Evolutionary conservation across 2,888 invertebrate species (phyloP), one percentile per base, ranked within the genome.

Genomic region (Physocephala rufipes): DNA sequence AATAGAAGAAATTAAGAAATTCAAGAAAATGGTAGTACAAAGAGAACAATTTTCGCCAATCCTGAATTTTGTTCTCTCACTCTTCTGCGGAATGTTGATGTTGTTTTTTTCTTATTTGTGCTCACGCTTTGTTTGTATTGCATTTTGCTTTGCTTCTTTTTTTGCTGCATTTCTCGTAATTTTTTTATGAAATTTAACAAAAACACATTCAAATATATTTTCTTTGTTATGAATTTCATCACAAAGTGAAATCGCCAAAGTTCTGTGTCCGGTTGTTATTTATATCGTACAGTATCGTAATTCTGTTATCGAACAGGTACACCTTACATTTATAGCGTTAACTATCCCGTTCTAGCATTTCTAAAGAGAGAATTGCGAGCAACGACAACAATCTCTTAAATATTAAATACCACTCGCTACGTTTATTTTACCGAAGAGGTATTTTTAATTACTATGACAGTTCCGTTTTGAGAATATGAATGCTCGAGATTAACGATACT

Each of bases 201-300:
- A 43, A 13, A 19, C n/a, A 1, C 1, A 61, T n/a, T 62, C n/a
- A 21, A n/a, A 62, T 15, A 43, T 43, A 62, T 36, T 43, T n/a
- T 43, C 30, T n/a, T 36, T 30, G 19, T 21, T n/a, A 43, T 19
- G 62, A 62, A 62, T 62, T 62, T 62, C 62, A 62, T 21, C 62
- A 62, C 19, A 43, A 15, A 16, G 43, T 21, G 62, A 15, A 62
- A 62, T 19, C 15, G 62, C 21, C 62, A 62, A 62, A 21, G 30
- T 9, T 36, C 36, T 36, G n/a, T n/a, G 36, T 4, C 36, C 9
- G 55, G 28, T 12, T 55, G 21, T 55, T 13, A 55, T 26, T 12
- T 55, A 7, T n/a, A n/a, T n/a, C n/a, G n/a, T n/a, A n/a, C n/a
- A n/a, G n/a, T n/a, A n/a, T n/a, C n/a, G n/a, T 55, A 55, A 26